Evolutionary conservation across 2,113 vertebrate genomes (phyloP).

Genomic region (Morphnarchus princeps): DNA sequence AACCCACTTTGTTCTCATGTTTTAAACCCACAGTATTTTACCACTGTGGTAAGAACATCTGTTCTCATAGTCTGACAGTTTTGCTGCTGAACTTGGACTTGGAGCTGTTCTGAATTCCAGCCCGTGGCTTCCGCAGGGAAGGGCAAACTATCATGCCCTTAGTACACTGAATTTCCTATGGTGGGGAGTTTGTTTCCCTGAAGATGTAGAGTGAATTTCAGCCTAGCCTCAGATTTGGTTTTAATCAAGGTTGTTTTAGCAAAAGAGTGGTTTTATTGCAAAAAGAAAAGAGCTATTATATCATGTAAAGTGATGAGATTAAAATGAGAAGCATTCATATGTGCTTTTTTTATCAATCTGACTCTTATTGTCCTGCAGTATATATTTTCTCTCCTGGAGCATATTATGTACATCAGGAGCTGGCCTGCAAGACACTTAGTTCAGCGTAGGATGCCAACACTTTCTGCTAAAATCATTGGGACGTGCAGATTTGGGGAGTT

Average conservation of each 20-base stretch:
- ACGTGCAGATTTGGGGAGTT: not conserved
- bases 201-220: not conserved
- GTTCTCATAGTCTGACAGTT: not conserved
- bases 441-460: not conserved
- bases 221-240: not conserved
- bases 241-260: not conserved
- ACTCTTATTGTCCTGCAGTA: not conserved
- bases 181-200: not conserved
- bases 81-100: not conserved
- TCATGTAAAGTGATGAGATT: not conserved
- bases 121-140: not conserved
- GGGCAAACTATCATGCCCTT: not conserved
- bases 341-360: not conserved
- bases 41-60: not conserved
- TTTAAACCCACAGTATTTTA: not conserved
- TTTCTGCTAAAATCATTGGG: not conserved
- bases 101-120: not conserved
- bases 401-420: not conserved
- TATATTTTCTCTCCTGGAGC: not conserved
- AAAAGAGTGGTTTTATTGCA: not conserved
- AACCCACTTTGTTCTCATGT: not conserved
- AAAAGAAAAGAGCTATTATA: not conserved
- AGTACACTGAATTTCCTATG: not conserved
- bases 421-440: not conserved
- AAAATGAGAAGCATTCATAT: not conserved